These are phyloP conservation scores for Fukomys damarensis DNA, from an alignment of 2,113 vertebrate genomes.

Conservation along the genomic window DNA sequence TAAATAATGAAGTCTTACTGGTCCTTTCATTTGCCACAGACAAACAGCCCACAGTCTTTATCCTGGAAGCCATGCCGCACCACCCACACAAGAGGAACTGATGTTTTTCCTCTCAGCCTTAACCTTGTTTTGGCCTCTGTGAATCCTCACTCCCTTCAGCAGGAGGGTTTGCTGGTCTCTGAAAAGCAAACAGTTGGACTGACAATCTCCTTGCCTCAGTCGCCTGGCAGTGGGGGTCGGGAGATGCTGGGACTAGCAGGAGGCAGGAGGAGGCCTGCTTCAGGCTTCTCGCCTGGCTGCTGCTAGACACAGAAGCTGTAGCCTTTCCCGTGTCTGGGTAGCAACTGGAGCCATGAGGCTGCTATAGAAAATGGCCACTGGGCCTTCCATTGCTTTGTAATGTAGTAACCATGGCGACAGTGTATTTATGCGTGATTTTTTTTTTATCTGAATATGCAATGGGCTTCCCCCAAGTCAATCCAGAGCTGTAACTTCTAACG, in stretches of 20 bases:
- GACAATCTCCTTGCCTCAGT: background rate
- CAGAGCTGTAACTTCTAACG: background rate
- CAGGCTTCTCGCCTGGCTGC: background rate
- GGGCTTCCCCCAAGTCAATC: background rate
- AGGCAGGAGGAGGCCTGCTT: background rate
- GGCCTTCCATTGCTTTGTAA: background rate
- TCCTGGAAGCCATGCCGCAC: background rate
- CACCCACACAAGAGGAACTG: background rate
- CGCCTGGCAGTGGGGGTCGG: background rate
- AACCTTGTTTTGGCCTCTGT: background rate
- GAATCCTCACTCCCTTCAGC: background rate
- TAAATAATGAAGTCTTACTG: background rate
- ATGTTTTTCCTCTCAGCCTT: background rate
- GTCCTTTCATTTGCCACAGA: background rate
- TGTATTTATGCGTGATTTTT: background rate
- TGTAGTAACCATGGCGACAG: fast-evolving
- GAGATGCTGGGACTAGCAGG: background rate
- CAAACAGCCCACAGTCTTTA: background rate
- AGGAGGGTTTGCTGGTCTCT: background rate
- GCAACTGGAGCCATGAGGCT: fast-evolving
- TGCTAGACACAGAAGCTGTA: background rate
- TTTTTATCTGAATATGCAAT: background rate
- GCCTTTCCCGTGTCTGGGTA: background rate
- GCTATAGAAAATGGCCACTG: background rate
- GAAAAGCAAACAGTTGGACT: background rate